Evolutionary conservation across 2,888 invertebrate genomes (phyloP).

Genomic region (Acanthosepion lycidas): DNA sequence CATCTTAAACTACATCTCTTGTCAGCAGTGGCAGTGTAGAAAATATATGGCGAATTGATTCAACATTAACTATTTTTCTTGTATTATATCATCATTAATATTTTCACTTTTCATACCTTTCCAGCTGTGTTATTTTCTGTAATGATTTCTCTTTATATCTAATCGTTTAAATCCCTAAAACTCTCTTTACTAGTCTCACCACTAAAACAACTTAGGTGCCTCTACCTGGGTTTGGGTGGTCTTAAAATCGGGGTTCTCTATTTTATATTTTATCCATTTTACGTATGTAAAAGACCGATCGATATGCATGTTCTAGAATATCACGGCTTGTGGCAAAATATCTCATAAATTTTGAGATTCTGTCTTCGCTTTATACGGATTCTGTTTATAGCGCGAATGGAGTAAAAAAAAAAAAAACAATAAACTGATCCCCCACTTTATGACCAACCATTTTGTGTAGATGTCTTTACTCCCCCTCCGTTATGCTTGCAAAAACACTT

Average conservation of each 20-base stretch:
- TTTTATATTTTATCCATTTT: not conserved
- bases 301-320: not conserved
- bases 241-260: not conserved
- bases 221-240: not conserved
- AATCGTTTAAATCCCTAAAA: too few species aligned
- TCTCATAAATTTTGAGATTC: not conserved
- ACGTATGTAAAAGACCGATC: not conserved
- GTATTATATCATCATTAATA: not conserved
- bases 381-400: not conserved
- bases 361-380: not conserved
- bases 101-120: not conserved
- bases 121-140: not conserved
- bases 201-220: not conserved
- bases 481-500: not conserved
- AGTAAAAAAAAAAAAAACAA: not conserved
- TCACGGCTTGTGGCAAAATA: not conserved
- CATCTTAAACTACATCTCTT: constrained; percentile 6
- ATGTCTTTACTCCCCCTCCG: not conserved
- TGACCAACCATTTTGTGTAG: not conserved
- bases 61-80: not conserved
- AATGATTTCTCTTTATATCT: not conserved
- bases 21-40: not conserved
- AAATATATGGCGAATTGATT: not conserved
- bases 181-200: too few species aligned
- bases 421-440: not conserved